Evolutionary conservation across 92 coral and sea anemone genomes (phyloP).

Genomic region (Ricordea florida): DNA sequence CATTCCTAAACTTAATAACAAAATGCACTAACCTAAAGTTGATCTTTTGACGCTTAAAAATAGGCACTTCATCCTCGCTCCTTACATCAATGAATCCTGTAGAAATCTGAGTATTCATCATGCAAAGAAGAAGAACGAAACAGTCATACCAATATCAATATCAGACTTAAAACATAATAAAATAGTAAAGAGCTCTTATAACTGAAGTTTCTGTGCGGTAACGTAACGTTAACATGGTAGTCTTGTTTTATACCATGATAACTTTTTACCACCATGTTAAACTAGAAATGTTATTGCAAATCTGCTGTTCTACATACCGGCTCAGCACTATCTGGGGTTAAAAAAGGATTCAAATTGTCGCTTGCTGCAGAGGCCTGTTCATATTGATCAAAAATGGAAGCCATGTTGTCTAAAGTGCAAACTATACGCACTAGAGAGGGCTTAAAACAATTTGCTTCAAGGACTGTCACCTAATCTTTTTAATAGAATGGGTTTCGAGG

Average conservation of each 20-base stretch:
- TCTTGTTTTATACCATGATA: no score
- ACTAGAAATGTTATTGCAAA: no score
- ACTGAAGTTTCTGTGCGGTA: no score
- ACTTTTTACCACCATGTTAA: no score
- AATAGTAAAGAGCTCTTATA: no score
- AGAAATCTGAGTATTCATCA: conserved; percentile 58
- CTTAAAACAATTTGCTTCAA: no score
- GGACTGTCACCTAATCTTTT: no score
- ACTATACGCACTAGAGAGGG: not conserved
- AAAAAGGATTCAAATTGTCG: conserved; percentile 71
- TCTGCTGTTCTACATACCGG: conserved; percentile 60
- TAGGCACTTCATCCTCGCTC: conserved; percentile 85
- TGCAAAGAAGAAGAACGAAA: not conserved
- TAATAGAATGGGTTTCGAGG: no score
- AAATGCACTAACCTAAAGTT: conserved; percentile 97
- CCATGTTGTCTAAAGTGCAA: conserved; percentile 68
- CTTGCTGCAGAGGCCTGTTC: conserved; percentile 69
- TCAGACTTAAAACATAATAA: no score
- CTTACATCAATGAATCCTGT: conserved; percentile 91
- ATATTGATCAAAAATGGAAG: conserved; percentile 97
- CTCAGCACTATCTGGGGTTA: conserved; percentile 68
- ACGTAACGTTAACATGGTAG: no score
- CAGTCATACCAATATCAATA: no score
- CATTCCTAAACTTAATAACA: no score
- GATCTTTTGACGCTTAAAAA: conserved; percentile 86